A percentile compares a stretch with the other conserved stretches of the same genome.
These are phyloP conservation scores for Papilio elwesi DNA, from an alignment of 2,888 invertebrate species.

Conservation along the genomic window DNA sequence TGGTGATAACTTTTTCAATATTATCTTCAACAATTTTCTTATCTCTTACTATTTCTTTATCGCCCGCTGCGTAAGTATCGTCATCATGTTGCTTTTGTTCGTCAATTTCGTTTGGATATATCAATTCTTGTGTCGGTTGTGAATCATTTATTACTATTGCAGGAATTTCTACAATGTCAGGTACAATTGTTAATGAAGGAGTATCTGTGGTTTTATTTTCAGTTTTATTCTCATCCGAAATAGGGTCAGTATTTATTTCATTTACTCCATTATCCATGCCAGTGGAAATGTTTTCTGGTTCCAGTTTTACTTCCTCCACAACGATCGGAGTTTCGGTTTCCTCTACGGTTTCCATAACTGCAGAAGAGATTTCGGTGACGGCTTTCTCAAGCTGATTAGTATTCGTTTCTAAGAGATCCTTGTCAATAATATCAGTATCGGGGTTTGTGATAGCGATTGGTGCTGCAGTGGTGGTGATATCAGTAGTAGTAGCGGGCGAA, in stretches of 20 bases:
- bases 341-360: constrained; percentile 16
- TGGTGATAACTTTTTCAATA: constrained; percentile 2
- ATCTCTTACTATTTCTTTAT: constrained; percentile 27
- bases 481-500: constrained; percentile 75
- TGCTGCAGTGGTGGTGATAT: constrained; percentile 61
- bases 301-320: constrained; percentile 8
- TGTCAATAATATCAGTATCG: constrained; percentile 51
- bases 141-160: constrained; percentile 26
- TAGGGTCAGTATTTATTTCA: constrained; percentile 1
- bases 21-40: constrained; percentile 15
- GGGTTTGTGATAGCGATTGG: constrained; percentile 57
- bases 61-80: constrained; percentile 18
- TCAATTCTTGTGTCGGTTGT: constrained; percentile 16
- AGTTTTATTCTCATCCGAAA: neutral
- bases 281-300: constrained; percentile 6
- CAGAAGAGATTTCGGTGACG: constrained; percentile 40
- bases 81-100: constrained; percentile 16
- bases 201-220: neutral
- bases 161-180: constrained; percentile 34
- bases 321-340: neutral
- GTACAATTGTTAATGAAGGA: constrained; percentile 8
- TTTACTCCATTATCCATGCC: constrained; percentile 7
- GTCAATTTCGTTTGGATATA: neutral
- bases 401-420: constrained; percentile 28
- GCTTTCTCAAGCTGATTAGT: constrained; percentile 44